phyloP scores from a whole-genome alignment of 2,113 vertebrate species.

The Accipiter cooperii region DNA sequence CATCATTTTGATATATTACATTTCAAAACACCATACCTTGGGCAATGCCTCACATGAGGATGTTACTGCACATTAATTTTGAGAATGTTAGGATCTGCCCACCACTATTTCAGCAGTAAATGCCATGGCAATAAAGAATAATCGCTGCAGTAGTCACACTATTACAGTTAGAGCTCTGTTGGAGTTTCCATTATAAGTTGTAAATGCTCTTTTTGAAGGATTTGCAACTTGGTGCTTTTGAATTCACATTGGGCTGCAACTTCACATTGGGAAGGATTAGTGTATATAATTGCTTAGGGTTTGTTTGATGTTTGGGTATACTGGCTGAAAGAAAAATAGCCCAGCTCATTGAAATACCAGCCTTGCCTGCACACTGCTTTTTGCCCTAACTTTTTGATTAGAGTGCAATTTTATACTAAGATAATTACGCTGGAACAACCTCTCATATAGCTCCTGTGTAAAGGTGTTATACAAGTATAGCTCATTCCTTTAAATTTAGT shows the following conservation, averaged over 20 bases:
- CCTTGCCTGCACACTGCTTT: conserved; percentile 1
- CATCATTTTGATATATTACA: conserved; percentile 52
- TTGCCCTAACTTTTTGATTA: conserved; percentile 41
- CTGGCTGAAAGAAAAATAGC: conserved; percentile 39
- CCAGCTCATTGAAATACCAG: conserved; percentile 23
- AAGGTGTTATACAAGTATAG: not conserved
- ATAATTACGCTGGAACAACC: not conserved
- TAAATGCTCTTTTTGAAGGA: conserved; percentile 58
- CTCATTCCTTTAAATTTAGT: not conserved
- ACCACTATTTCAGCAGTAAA: conserved; percentile 60
- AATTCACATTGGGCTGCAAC: conserved; percentile 51
- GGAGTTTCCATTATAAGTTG: conserved; percentile 60
- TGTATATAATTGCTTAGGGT: conserved; percentile 28
- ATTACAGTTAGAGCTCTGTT: conserved; percentile 44
- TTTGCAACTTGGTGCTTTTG: conserved; percentile 37
- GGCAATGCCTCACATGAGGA: conserved; percentile 35
- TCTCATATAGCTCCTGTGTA: not conserved
- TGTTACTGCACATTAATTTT: conserved; percentile 65
- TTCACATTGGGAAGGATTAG: conserved; percentile 47
- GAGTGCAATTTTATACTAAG: not conserved
- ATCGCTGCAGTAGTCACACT: conserved; percentile 37
- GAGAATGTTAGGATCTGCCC: conserved; percentile 43
- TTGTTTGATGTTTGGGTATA: conserved; percentile 57
- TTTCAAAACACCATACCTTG: conserved; percentile 48
- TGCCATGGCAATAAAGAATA: conserved; percentile 62